phyloP scores from a whole-genome alignment of 2,113 vertebrate genomes.

The Hirundichthys speculiger region DNA sequence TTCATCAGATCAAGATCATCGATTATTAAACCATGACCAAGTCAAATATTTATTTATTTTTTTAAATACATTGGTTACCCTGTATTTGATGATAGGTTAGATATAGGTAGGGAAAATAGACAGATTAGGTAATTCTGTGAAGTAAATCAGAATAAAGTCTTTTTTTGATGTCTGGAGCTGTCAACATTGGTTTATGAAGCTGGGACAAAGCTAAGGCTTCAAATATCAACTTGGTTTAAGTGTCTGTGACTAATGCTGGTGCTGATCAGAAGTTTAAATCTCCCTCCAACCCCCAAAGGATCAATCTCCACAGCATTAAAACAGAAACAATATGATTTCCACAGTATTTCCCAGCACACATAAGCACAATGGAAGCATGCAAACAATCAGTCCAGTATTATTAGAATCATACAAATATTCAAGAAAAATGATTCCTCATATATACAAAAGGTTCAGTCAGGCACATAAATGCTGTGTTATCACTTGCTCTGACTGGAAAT shows the following conservation, averaged over 20 bases:
- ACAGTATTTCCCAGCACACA: neutral
- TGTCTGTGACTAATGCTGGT: no score
- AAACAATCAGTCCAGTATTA: neutral
- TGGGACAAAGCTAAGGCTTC: no score
- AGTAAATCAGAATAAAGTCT: neutral
- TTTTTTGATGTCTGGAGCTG: neutral
- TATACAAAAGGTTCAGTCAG: constrained; percentile 5
- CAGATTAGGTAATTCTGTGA: no score
- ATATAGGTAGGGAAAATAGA: no score
- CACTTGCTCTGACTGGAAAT: constrained; percentile 23
- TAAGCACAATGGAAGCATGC: neutral
- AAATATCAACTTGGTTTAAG: no score
- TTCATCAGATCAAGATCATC: no score
- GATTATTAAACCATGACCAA: no score
- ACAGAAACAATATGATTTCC: neutral
- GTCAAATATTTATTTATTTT: no score
- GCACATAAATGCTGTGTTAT: constrained; percentile 35
- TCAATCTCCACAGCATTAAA: neutral
- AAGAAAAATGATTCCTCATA: neutral
- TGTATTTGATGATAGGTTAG: no score
- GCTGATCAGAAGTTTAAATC: no score
- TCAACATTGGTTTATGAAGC: neutral
- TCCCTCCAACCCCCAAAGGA: no score
- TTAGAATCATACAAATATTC: constrained; percentile 5
- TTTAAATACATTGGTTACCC: no score